Percentiles rank a stretch among this genome's conserved stretches.
phyloP scores from a whole-genome alignment of 2,888 invertebrate species.

The Leptinotarsa peninsularis region DNA sequence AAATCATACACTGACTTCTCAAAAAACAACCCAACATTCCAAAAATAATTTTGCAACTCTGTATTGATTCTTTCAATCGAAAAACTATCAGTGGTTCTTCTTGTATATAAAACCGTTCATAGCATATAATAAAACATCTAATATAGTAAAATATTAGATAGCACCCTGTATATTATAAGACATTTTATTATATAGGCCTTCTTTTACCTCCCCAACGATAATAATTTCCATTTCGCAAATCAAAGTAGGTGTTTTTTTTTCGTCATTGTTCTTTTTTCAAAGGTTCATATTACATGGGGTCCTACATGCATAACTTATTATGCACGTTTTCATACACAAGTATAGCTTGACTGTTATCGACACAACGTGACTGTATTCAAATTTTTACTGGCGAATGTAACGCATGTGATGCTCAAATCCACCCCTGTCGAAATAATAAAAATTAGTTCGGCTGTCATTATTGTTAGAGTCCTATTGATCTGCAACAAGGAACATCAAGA shows the following conservation, averaged over 20 bases:
- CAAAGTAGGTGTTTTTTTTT: conserved; percentile 37
- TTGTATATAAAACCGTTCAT: neutral
- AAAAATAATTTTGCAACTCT: neutral
- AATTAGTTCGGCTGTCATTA: conserved; percentile 1
- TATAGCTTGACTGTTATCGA: conserved; percentile 60
- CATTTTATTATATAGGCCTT: conserved; percentile 45
- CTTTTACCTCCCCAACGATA: conserved; percentile 22
- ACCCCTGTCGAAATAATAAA: conserved; percentile 1
- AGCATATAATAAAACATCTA: conserved; percentile 47
- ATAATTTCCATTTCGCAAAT: conserved; percentile 40
- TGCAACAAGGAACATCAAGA: too few species aligned
- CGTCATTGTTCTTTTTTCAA: conserved; percentile 40
- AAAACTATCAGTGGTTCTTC: too few species aligned
- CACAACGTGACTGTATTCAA: conserved; percentile 61
- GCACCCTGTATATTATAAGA: conserved; percentile 50
- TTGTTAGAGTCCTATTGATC: too few species aligned
- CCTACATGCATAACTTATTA: conserved; percentile 52
- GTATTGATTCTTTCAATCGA: neutral
- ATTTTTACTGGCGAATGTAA: conserved; percentile 49
- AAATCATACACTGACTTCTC: too few species aligned
- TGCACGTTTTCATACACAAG: conserved; percentile 60
- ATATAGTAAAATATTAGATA: conserved; percentile 47
- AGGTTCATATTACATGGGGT: conserved; percentile 51
- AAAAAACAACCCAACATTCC: too few species aligned
- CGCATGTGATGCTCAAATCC: conserved; percentile 15